phyloP scores from a whole-genome alignment of 2,113 vertebrate genomes.

The Etheostoma cragini region DNA sequence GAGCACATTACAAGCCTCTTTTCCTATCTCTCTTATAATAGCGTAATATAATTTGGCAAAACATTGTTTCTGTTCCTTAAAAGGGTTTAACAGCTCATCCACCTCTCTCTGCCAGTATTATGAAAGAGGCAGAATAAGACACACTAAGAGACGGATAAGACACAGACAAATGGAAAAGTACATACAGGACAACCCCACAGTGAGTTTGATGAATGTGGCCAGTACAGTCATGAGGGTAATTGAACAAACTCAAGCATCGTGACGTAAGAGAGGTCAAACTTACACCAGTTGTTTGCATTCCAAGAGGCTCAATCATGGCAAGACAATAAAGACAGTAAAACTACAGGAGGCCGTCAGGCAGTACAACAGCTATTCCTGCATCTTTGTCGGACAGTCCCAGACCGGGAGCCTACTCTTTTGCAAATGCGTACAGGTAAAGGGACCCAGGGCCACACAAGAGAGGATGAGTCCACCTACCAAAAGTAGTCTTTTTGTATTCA shows the following conservation, averaged over 20 bases:
- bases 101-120: conserved; percentile 36
- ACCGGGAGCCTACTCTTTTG: conserved; percentile 48
- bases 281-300: conserved; percentile 54
- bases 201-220: conserved; percentile 34
- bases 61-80: conserved; percentile 37
- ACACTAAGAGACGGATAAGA: conserved; percentile 57
- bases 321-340: conserved; percentile 43
- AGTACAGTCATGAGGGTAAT: conserved; percentile 33
- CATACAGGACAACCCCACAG: conserved; percentile 28
- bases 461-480: conserved; percentile 30
- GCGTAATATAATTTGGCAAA: conserved; percentile 43
- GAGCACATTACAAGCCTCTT: conserved; percentile 12
- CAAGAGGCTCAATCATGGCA: conserved; percentile 46
- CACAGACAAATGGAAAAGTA: conserved; percentile 55
- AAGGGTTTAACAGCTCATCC: conserved; percentile 42
- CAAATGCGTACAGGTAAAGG: conserved; percentile 55
- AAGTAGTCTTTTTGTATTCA: conserved; percentile 49
- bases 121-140: conserved; percentile 52
- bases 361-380: conserved; percentile 68
- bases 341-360: conserved; percentile 61
- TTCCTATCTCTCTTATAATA: conserved; percentile 33
- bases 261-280: conserved; percentile 36
- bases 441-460: conserved; percentile 36
- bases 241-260: conserved; percentile 37
- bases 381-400: conserved; percentile 45